A percentile compares a stretch with the other conserved stretches of the same genome.
Conservation (phyloP, 1,140 invertebrate species). For the Calosoma granatense region DNA sequence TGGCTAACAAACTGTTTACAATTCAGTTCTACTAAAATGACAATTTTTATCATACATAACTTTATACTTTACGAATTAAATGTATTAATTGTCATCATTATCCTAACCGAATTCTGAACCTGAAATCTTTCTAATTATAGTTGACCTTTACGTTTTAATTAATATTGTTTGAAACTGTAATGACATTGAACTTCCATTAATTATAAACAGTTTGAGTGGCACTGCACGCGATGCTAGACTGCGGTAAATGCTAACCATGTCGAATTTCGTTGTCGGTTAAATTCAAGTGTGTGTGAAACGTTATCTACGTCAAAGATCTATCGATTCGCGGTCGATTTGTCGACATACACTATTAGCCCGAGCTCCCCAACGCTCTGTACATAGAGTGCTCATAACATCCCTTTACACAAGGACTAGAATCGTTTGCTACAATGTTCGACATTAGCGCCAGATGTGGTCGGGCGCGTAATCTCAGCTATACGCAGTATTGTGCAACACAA, state of each 20-base stretch:
- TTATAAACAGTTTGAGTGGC: neutral
- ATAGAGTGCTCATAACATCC: neutral
- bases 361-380: too few species aligned
- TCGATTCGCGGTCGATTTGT: slow-evolving; percentile 6
- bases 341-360: neutral
- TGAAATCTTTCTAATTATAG: too few species aligned
- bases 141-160: too few species aligned
- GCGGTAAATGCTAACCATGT: neutral
- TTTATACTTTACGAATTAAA: too few species aligned
- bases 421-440: neutral
- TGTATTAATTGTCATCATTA: too few species aligned
- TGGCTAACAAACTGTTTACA: slow-evolving; percentile 13
- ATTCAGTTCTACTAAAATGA: slow-evolving; percentile 20
- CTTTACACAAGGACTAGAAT: neutral
- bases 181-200: neutral
- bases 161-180: too few species aligned
- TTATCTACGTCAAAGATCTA: slow-evolving; percentile 1
- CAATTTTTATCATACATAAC: too few species aligned
- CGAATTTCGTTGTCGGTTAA: neutral
- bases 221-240: neutral
- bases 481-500: neutral
- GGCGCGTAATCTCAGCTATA: neutral
- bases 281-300: slow-evolving; percentile 8
- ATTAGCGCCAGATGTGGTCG: neutral
- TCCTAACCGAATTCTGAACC: too few species aligned